phyloP scores from a whole-genome alignment of 2,888 invertebrate species.

The Oegoconia quadripuncta region DNA sequence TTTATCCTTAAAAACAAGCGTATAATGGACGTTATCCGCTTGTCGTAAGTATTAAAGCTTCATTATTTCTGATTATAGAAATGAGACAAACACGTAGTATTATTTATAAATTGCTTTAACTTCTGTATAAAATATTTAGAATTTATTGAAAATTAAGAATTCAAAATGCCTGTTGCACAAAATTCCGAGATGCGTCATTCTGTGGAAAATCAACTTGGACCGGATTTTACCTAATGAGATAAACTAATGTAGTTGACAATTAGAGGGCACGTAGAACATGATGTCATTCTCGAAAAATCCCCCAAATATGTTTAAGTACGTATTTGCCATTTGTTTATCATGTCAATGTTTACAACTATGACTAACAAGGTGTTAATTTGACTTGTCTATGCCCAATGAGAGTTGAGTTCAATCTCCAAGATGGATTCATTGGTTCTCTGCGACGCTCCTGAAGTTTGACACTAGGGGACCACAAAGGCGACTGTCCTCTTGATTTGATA shows the following conservation, averaged over 20 bases:
- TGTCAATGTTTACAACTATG: slow-evolving; percentile 20
- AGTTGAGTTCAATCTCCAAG: no score
- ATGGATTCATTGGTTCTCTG: no score
- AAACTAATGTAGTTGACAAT: slow-evolving; percentile 35
- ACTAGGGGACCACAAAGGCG: slow-evolving; percentile 30
- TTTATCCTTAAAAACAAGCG: slow-evolving; percentile 11
- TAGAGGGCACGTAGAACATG: slow-evolving; percentile 30
- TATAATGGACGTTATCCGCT: slow-evolving; percentile 6
- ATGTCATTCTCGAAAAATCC: slow-evolving; percentile 40
- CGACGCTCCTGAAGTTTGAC: no score
- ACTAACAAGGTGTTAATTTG: background rate
- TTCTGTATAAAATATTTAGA: no score
- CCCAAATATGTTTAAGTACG: slow-evolving; percentile 21
- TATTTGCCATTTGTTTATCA: slow-evolving; percentile 26
- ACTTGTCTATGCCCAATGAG: no score
- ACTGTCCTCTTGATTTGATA: slow-evolving; percentile 39
- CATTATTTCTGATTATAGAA: slow-evolving; percentile 1
- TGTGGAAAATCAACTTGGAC: slow-evolving; percentile 1
- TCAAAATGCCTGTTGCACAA: background rate
- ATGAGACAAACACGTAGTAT: background rate
- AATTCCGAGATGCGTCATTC: slow-evolving; percentile 8
- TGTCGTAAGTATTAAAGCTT: slow-evolving; percentile 2
- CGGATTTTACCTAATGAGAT: slow-evolving; percentile 22
- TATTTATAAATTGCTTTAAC: no score
- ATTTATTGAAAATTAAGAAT: no score